Conservation (phyloP, 2,797 vertebrate genomes). For the Gymnoscopelus braueri region DNA sequence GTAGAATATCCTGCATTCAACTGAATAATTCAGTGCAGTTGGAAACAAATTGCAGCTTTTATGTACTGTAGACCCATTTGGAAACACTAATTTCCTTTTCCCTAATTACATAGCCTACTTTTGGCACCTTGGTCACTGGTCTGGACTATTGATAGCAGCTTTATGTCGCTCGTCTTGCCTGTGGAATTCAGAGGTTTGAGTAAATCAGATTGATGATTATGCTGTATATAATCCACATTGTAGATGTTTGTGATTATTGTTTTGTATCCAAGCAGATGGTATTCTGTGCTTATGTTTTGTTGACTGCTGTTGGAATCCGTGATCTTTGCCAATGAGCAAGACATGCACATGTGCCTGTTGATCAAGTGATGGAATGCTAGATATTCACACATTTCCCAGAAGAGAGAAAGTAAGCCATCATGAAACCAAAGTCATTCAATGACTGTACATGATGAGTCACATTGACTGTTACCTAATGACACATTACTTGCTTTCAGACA, state of each 20-base stretch:
- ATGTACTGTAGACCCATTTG: constrained; percentile 33
- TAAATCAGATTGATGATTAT: constrained; percentile 50
- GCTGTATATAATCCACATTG: constrained; percentile 20
- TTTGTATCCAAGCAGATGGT: constrained; percentile 33
- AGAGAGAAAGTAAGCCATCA: constrained; percentile 18
- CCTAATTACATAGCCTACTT: constrained; percentile 55
- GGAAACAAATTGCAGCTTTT: constrained; percentile 55
- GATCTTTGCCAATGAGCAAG: constrained; percentile 18
- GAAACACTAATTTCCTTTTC: constrained; percentile 52
- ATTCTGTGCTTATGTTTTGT: constrained; percentile 25
- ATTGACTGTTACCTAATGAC: constrained; percentile 35
- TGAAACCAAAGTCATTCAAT: background rate
- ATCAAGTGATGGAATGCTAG: background rate
- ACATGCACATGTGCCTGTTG: constrained; percentile 11
- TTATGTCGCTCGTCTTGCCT: constrained; percentile 41
- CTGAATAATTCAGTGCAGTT: constrained; percentile 57
- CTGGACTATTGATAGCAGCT: constrained; percentile 50
- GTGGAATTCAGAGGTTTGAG: constrained; percentile 55
- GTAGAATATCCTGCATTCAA: constrained; percentile 45
- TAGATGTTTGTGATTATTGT: constrained; percentile 29
- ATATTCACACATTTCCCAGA: constrained; percentile 12
- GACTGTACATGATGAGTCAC: constrained; percentile 9
- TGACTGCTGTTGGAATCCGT: constrained; percentile 41
- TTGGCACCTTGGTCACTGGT: constrained; percentile 37
- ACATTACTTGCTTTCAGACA: constrained; percentile 36